A percentile compares a stretch with the other conserved stretches of the same genome.
phyloP scores from a whole-genome alignment of 2,888 invertebrate species.

The Cetonia aurata region DNA sequence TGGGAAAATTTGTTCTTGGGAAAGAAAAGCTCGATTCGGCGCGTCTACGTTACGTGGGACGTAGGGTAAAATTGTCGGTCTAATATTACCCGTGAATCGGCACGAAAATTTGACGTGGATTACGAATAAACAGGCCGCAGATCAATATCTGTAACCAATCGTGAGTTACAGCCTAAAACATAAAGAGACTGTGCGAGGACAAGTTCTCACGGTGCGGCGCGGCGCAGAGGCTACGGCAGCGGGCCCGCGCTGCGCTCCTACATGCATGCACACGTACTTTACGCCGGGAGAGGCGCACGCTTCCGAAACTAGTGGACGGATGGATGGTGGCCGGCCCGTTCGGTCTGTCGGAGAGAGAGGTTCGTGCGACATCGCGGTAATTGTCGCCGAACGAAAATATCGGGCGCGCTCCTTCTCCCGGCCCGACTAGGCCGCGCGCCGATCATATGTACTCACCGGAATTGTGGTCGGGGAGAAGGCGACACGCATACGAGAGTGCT shows the following conservation, averaged over 20 bases:
- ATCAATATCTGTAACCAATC: slow-evolving; percentile 56
- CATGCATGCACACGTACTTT: slow-evolving; percentile 13
- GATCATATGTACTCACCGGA: slow-evolving; percentile 4
- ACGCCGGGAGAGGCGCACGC: slow-evolving; percentile 27
- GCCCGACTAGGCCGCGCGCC: neutral
- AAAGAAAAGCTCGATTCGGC: neutral
- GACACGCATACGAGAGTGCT: neutral
- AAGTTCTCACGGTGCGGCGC: slow-evolving; percentile 31
- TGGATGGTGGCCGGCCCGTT: neutral
- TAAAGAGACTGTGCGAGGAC: slow-evolving; percentile 46
- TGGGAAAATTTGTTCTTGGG: no score
- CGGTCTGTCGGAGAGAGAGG: neutral
- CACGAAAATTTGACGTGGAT: slow-evolving; percentile 60
- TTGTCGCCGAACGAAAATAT: slow-evolving; percentile 32
- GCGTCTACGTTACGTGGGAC: neutral
- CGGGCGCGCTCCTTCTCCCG: slow-evolving; percentile 11
- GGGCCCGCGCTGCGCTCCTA: slow-evolving; percentile 5
- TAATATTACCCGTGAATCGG: slow-evolving; percentile 54
- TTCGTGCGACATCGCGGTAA: slow-evolving; percentile 32
- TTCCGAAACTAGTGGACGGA: slow-evolving; percentile 7
- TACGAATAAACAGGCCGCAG: slow-evolving; percentile 56
- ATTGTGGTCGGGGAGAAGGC: neutral
- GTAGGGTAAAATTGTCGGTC: slow-evolving; percentile 2
- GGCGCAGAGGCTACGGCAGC: slow-evolving; percentile 41
- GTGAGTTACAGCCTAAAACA: slow-evolving; percentile 46